Evolutionary conservation across 2,888 invertebrate genomes (phyloP), one percentile per base, ranked within the genome.

Genomic region (Caenorhabditis sp.): DNA sequence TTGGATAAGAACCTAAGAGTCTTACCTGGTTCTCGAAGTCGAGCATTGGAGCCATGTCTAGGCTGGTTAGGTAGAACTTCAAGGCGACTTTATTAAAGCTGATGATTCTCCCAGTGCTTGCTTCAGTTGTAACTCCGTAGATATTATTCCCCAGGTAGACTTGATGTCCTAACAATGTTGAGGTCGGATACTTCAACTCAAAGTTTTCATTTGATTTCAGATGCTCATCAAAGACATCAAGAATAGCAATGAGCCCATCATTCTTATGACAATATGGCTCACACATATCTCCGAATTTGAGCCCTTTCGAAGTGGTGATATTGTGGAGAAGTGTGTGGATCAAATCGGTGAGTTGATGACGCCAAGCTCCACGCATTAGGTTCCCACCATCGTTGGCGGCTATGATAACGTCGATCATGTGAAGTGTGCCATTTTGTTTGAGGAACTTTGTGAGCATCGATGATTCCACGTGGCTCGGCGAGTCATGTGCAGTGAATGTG

Each of bases 251-350:
- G 43, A 83, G 72, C 1, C 80, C 69, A 50, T 81, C 83, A 49
- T 83, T 83, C 64, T 83, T 83, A 43, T 76, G 68, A 52, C 83
- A 83, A 63, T 83, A 83, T 12, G 83, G 83, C 12, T 79, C 69
- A 58, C 83, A 83, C 77, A 83, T 70, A 52, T 82, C 72, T n/a
- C 36, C 57, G 63, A 76, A 77, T 7, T 50, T 50, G n/a, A 60
- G 21, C 23, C 23, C 58, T 20, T 12, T n/a, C 57, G 43, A 49
- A 61, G 52, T 31, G 14, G 25, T 59, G 0, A 67, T 49, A n/a
- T 63, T 43, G 12, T 63, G 57, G 1, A 66, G 64, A 21, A 82
- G 70, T 49, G 77, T 77, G 1, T 65, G 66, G 5, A 71, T 63
- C 12, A 81, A 52, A 21, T 68, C 66, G 31, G 59, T 38, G 3